Conservation (phyloP, 2,888 invertebrate genomes). For the Trissonchulus sp. region DNA sequence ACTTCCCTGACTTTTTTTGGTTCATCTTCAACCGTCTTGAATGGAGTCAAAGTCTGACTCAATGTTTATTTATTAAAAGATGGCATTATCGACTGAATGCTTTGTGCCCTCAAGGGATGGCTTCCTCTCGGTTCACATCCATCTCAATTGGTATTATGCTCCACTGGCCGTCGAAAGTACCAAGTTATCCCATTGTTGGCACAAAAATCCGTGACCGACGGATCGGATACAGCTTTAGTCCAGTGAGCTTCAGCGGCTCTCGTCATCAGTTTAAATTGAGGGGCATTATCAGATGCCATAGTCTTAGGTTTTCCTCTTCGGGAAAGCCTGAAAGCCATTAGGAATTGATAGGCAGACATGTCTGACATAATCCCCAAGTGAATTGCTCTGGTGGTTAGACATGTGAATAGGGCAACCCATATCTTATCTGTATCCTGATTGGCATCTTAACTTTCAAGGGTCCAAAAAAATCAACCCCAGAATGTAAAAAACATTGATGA, state of each 20-base stretch:
- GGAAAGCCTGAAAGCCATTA: conserved; percentile 45
- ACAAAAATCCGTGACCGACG: no score
- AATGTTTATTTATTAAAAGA: no score
- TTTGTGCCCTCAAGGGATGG: no score
- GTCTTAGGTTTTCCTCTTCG: conserved; percentile 46
- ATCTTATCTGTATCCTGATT: conserved; percentile 39
- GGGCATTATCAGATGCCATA: no score
- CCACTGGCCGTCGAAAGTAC: conserved; percentile 41
- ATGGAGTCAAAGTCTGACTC: no score
- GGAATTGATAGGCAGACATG: conserved; percentile 46
- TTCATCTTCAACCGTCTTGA: no score
- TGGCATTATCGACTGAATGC: no score
- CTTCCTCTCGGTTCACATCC: no score
- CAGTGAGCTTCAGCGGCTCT: no score
- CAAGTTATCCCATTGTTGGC: conserved; percentile 39
- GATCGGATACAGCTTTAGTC: no score
- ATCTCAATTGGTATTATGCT: conserved; percentile 10
- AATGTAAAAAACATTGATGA: conserved; percentile 34
- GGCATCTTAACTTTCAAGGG: conserved; percentile 45
- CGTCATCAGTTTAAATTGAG: conserved; percentile 54
- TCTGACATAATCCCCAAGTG: conserved; percentile 51
- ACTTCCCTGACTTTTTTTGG: no score
- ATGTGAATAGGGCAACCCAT: conserved; percentile 53
- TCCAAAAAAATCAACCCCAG: conserved; percentile 52
- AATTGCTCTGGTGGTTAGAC: conserved; percentile 51